phyloP scores from a whole-genome alignment of 37 sponge, comb jelly and placozoan genomes.

The Spongia lamella region DNA sequence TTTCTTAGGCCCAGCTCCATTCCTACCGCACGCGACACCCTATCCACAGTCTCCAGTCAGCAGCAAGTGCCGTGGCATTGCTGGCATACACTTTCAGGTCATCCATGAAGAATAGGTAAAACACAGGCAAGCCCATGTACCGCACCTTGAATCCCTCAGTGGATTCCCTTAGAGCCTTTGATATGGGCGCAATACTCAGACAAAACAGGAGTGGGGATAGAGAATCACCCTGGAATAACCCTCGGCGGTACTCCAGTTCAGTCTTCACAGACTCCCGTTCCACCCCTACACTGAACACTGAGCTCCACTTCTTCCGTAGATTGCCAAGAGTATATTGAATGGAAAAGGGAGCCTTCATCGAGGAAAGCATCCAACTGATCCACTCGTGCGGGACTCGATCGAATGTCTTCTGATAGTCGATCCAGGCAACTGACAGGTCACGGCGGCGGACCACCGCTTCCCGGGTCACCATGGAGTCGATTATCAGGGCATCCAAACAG shows the following conservation, averaged over 20 bases:
- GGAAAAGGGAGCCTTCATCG: no score
- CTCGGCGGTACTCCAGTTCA: not conserved
- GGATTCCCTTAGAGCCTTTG: not conserved
- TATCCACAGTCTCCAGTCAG: not conserved
- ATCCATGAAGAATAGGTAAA: conserved; percentile 2
- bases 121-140: no score
- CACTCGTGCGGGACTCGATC: conserved; percentile 16
- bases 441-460: not conserved
- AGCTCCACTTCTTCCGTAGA: not conserved
- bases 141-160: not conserved
- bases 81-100: conserved; percentile 10
- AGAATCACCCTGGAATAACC: conserved; percentile 49
- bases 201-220: conserved; percentile 31
- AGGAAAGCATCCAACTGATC: no score
- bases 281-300: not conserved
- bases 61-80: not conserved
- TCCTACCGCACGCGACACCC: conserved; percentile 13
- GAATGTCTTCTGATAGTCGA: conserved; percentile 12
- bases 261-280: not conserved
- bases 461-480: not conserved
- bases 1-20: conserved; percentile 33
- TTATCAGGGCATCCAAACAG: not conserved
- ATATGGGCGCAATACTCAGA: conserved; percentile 2
- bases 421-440: conserved; percentile 4
- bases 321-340: not conserved